phyloP scores from a whole-genome alignment of 2,888 invertebrate genomes.

The Euzophera pinguis region DNA sequence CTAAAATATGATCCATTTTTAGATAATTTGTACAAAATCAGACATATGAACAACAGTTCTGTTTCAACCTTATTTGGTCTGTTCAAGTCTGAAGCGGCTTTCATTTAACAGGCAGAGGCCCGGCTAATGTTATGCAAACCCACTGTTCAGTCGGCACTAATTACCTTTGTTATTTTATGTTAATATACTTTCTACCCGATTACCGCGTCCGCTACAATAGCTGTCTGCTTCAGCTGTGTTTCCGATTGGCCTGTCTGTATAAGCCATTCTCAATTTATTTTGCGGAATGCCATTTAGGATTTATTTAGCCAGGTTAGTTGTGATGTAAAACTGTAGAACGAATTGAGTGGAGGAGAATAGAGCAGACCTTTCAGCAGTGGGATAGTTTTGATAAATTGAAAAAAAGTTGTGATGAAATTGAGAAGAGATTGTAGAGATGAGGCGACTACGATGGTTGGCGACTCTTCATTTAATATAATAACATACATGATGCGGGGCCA shows the following conservation, averaged over 20 bases:
- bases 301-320: neutral
- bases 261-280: neutral
- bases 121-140: slow-evolving; percentile 51
- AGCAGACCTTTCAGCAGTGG: no score
- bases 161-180: slow-evolving; percentile 77
- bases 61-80: neutral
- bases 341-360: no score
- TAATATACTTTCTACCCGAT: slow-evolving; percentile 65
- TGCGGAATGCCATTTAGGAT: neutral
- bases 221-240: neutral
- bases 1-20: no score
- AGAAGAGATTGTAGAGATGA: no score
- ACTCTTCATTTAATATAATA: no score
- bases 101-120: slow-evolving; percentile 15
- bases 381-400: no score
- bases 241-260: neutral
- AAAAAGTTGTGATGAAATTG: no score
- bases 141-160: slow-evolving; percentile 46
- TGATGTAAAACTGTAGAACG: no score
- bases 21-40: no score
- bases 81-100: neutral
- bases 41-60: neutral
- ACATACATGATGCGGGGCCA: no score
- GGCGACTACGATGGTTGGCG: no score
- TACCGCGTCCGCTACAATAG: slow-evolving; percentile 23